phyloP scores from a whole-genome alignment of 2,113 vertebrate species.

The Dromiciops gliroides region DNA sequence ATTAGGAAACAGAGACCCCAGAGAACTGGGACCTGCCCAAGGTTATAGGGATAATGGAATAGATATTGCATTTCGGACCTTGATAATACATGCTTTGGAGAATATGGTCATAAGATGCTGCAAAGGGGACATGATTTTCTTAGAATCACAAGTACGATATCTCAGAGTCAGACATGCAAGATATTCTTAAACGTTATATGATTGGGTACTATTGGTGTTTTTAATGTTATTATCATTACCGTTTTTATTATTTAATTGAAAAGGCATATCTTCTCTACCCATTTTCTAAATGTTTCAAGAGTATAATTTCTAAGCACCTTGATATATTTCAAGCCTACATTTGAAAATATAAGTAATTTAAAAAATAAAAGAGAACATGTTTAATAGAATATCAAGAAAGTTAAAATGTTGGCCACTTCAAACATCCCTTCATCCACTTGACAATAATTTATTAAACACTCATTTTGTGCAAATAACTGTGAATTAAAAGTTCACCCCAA shows the following conservation, averaged over 20 bases:
- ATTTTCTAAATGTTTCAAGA: slow-evolving; percentile 37
- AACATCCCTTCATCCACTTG: neutral
- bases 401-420: neutral
- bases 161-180: neutral
- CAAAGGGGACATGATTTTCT: neutral
- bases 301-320: slow-evolving; percentile 17
- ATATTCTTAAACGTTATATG: neutral
- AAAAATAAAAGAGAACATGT: slow-evolving; percentile 14
- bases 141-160: neutral
- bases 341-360: slow-evolving; percentile 34
- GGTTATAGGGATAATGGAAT: neutral
- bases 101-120: neutral
- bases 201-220: neutral
- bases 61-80: neutral
- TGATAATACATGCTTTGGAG: neutral
- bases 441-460: neutral
- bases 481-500: slow-evolving; percentile 6
- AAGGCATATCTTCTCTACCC: neutral
- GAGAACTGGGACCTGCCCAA: neutral
- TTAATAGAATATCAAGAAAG: neutral
- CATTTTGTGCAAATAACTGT: neutral
- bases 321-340: slow-evolving; percentile 21
- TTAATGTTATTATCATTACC: neutral
- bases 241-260: slow-evolving; percentile 1
- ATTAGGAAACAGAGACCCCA: neutral